These are phyloP conservation scores for Miniopterus natalensis DNA, from an alignment of 2,113 vertebrate genomes.

Conservation along the genomic window DNA sequence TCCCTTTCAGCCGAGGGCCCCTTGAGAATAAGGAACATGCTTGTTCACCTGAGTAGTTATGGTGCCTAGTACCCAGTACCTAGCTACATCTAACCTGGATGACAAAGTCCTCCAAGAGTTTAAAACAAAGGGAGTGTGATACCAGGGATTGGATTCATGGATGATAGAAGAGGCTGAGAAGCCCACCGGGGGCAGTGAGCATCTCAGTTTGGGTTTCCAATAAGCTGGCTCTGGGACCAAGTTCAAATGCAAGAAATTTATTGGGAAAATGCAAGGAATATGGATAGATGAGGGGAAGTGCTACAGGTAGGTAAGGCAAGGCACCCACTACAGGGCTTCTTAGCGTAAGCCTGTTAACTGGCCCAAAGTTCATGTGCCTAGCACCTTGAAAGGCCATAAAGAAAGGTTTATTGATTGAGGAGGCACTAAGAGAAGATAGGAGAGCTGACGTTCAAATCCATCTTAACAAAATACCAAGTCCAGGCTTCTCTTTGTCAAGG, in stretches of 20 bases:
- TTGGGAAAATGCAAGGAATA: neutral
- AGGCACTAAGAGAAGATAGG: neutral
- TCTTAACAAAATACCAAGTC: neutral
- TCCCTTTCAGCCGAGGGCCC: neutral
- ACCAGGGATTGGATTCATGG: neutral
- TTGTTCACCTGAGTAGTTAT: neutral
- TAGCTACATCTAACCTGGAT: neutral
- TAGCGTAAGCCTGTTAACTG: neutral
- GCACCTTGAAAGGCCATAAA: neutral
- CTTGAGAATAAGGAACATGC: neutral
- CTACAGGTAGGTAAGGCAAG: neutral
- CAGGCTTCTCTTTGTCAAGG: neutral
- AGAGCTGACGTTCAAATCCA: neutral
- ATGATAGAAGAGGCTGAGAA: neutral
- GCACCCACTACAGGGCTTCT: neutral
- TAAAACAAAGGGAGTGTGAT: neutral
- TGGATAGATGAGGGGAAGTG: neutral
- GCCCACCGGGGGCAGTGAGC: neutral
- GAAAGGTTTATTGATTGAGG: neutral
- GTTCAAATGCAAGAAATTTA: neutral
- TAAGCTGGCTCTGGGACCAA: neutral
- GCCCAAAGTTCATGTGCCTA: neutral
- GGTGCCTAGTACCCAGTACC: neutral
- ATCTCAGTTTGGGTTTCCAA: neutral
- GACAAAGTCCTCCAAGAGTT: neutral